These are phyloP conservation scores for Corella eumyota DNA, from an alignment of 23 tunicate species.

Conservation along the genomic window DNA sequence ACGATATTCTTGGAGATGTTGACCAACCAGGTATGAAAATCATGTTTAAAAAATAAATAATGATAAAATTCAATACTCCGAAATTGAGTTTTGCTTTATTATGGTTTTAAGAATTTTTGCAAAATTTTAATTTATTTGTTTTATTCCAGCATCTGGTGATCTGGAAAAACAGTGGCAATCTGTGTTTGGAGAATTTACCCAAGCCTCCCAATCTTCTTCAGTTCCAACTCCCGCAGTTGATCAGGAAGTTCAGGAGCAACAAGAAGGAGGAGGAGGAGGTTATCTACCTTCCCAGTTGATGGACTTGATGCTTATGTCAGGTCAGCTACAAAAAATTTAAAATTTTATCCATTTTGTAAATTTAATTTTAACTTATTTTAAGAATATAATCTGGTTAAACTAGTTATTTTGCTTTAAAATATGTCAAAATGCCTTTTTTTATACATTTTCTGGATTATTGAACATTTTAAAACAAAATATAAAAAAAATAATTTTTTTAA, in stretches of 20 bases:
- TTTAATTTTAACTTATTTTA: too few species aligned
- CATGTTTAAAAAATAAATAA: background rate
- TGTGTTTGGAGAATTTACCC: conserved; percentile 73
- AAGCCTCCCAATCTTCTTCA: conserved; percentile 13
- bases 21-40: conserved; percentile 12
- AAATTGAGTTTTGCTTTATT: background rate
- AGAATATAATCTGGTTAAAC: too few species aligned
- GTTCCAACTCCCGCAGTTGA: background rate
- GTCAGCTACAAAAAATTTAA: too few species aligned
- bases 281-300: conserved; percentile 80
- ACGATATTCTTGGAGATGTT: conserved; percentile 63
- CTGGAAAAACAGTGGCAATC: conserved; percentile 86
- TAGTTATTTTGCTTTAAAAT: too few species aligned
- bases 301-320: conserved; percentile 45
- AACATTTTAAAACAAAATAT: too few species aligned
- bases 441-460: too few species aligned
- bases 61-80: background rate
- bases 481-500: too few species aligned
- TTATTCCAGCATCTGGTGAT: conserved; percentile 18
- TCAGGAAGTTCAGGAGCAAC: conserved; percentile 3
- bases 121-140: background rate
- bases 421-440: too few species aligned
- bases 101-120: background rate
- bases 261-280: conserved; percentile 14
- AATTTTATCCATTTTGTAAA: too few species aligned